Percentiles rank a stretch among this genome's conserved stretches.
Evolutionary conservation across 2,797 vertebrate genomes (phyloP).

Genomic region (Clarias fuscus): DNA sequence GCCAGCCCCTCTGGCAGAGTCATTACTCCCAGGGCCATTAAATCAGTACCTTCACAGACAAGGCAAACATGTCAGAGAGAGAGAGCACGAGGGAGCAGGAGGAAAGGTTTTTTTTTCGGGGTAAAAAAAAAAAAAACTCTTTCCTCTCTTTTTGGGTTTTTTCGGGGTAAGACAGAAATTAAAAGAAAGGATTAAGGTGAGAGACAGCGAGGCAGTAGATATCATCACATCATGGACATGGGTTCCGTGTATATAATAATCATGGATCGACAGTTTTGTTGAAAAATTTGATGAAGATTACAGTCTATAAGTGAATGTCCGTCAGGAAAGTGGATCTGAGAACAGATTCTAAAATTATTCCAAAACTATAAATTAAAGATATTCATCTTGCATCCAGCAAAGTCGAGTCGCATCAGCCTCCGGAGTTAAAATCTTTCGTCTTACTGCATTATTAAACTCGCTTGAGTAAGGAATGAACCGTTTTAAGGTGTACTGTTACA

Average conservation of each 20-base stretch:
- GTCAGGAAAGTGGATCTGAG: not conserved
- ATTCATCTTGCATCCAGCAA: not conserved
- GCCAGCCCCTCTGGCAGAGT: constrained; percentile 79
- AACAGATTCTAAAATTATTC: not conserved
- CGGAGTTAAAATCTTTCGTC: not conserved
- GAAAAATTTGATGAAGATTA: not conserved
- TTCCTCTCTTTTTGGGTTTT: no score
- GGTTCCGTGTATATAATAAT: constrained; percentile 1
- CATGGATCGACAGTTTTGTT: not conserved
- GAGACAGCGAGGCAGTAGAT: constrained; percentile 38
- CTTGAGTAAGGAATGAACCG: not conserved
- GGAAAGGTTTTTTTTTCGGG: constrained; percentile 30
- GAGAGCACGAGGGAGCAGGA: constrained; percentile 37
- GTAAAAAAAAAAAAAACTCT: not conserved
- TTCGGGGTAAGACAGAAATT: not conserved
- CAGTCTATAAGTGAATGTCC: not conserved
- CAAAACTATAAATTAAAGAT: not conserved
- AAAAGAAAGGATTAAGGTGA: constrained; percentile 50
- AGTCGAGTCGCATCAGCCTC: not conserved
- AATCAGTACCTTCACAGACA: constrained; percentile 78
- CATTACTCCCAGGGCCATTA: constrained; percentile 77
- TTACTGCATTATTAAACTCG: not conserved
- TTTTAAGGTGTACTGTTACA: not conserved
- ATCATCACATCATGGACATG: not conserved
- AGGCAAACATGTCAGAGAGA: constrained; percentile 76